Conservation (phyloP, 2,113 vertebrate species). For the Cyphomyrus plagiostoma region DNA sequence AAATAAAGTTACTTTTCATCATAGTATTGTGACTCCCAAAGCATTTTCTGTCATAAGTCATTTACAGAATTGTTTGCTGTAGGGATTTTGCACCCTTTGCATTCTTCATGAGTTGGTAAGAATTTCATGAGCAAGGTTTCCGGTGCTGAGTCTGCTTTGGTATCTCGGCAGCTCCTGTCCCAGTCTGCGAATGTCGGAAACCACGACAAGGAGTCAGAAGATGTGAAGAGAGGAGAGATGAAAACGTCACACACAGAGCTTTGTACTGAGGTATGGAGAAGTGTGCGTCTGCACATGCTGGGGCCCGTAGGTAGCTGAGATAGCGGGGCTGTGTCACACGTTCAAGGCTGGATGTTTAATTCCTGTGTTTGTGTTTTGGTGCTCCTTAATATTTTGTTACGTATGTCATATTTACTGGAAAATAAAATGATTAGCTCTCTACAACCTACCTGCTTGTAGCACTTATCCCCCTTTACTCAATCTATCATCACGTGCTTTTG, state of each 20-base stretch:
- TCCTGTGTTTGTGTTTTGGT: neutral
- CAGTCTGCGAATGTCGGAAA: constrained; percentile 35
- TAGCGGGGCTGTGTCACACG: neutral
- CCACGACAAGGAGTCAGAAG: constrained; percentile 30
- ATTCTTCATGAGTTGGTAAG: neutral
- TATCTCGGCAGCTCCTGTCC: constrained; percentile 27
- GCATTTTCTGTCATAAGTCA: neutral
- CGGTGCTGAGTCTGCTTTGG: neutral
- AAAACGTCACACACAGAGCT: constrained; percentile 30
- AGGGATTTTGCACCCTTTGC: neutral
- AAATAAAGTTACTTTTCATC: neutral
- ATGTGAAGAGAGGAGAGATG: constrained; percentile 48
- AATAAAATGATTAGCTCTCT: neutral
- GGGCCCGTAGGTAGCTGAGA: neutral
- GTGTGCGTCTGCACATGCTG: neutral
- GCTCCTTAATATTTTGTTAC: neutral
- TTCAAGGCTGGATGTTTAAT: neutral
- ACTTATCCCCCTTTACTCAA: neutral
- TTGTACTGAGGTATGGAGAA: constrained; percentile 54
- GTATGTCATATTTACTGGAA: neutral
- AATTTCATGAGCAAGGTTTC: neutral
- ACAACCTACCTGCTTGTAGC: neutral
- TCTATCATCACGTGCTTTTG: neutral
- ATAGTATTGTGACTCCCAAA: neutral
- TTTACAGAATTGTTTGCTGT: neutral